Evolutionary conservation across 2,797 vertebrate species (phyloP).

Genomic region (Spheniscus humboldti): DNA sequence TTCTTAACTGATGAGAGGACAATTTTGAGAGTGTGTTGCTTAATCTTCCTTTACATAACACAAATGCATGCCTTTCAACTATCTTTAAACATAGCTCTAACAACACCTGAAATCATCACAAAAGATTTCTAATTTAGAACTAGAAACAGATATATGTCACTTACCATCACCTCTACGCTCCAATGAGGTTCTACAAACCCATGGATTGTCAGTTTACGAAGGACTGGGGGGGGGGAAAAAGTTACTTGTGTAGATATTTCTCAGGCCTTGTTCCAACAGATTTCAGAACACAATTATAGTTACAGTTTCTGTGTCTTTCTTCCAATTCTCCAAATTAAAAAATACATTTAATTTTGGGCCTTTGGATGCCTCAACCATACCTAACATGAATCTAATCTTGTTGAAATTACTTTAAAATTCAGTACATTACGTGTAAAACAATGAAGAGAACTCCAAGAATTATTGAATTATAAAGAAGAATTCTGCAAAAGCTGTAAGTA

Average conservation of each 20-base stretch:
- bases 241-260: background rate
- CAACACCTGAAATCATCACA: background rate
- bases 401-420: background rate
- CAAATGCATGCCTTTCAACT: background rate
- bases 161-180: slow-evolving; percentile 92
- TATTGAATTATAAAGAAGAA: background rate
- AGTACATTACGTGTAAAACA: background rate
- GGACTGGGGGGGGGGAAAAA: slow-evolving; percentile 73
- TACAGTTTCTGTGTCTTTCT: background rate
- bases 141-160: slow-evolving; percentile 33
- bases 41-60: background rate
- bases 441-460: background rate
- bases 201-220: slow-evolving; percentile 91
- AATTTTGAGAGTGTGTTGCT: background rate
- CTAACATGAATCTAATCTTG: background rate
- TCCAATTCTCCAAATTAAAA: background rate
- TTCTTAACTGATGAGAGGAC: background rate
- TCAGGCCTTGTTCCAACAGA: too few species aligned
- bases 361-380: background rate
- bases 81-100: background rate
- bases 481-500: background rate
- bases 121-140: background rate
- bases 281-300: too few species aligned
- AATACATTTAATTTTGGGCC: background rate
- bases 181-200: slow-evolving; percentile 89